Percentiles rank a stretch among this genome's conserved stretches.
These are phyloP conservation scores for Oreohelix idahoensis DNA, from an alignment of 1,140 invertebrate species.

Conservation along the genomic window DNA sequence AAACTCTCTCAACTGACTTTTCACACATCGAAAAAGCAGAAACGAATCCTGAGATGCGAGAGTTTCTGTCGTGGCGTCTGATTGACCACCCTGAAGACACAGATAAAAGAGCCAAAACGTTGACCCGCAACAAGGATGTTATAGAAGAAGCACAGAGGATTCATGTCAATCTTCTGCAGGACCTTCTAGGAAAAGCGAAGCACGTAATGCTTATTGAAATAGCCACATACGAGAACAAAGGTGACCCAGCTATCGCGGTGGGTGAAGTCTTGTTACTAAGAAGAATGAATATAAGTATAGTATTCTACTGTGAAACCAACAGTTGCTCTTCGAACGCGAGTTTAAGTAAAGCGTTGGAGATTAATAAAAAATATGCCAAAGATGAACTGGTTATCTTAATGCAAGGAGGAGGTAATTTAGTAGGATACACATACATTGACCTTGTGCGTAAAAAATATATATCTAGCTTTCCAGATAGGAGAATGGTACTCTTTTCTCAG, in stretches of 20 bases:
- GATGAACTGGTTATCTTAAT: conserved; percentile 45
- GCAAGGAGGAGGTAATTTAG: conserved; percentile 50
- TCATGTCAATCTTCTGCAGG: conserved; percentile 34
- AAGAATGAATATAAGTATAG: conserved; percentile 36
- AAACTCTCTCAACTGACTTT: conserved; percentile 35
- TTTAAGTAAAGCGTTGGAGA: neutral
- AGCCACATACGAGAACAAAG: conserved; percentile 48
- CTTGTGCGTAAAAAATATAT: conserved; percentile 16
- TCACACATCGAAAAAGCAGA: conserved; percentile 25
- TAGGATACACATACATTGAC: conserved; percentile 39
- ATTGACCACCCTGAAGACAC: conserved; percentile 29
- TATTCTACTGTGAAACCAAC: conserved; percentile 46
- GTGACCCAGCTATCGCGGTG: conserved; percentile 49
- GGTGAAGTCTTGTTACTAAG: conserved; percentile 47
- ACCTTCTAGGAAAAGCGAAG: conserved; percentile 29
- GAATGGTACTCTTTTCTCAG: conserved; percentile 43
- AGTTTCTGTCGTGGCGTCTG: conserved; percentile 10
- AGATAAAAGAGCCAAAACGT: conserved; percentile 29
- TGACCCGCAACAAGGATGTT: conserved; percentile 37
- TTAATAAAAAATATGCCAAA: conserved; percentile 18
- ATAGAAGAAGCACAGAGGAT: conserved; percentile 45
- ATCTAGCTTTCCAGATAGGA: conserved; percentile 32
- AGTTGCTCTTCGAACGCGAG: conserved; percentile 19
- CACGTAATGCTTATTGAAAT: conserved; percentile 50
- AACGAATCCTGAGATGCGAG: conserved; percentile 34